Evolutionary conservation across 2,888 invertebrate genomes (phyloP).

Genomic region (Ophraella communa): DNA sequence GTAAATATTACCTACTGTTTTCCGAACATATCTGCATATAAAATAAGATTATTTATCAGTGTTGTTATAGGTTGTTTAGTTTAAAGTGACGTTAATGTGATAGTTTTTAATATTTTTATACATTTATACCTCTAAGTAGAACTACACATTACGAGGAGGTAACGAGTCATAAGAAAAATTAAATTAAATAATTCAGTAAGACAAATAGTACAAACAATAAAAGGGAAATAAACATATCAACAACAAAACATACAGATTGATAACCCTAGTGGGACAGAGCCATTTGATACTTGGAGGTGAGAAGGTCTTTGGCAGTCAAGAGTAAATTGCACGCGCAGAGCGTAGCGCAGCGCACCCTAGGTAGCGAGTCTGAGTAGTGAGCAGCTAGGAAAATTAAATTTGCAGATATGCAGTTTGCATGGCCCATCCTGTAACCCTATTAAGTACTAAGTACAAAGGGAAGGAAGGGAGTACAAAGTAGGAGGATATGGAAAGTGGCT

Average conservation of each 20-base stretch:
- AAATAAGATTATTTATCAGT: conserved; percentile 1
- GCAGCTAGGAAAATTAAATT: conserved; percentile 47
- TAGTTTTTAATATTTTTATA: background rate
- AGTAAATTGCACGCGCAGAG: conserved; percentile 47
- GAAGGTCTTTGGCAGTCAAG: conserved; percentile 59
- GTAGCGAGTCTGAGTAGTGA: conserved; percentile 49
- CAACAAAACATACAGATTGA: conserved; percentile 62
- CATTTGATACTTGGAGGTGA: conserved; percentile 67
- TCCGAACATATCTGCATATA: background rate
- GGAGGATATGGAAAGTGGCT: conserved; percentile 8
- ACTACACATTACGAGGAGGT: conserved; percentile 58
- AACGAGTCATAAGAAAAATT: conserved; percentile 54
- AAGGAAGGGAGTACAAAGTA: too few species aligned
- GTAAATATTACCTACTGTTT: background rate
- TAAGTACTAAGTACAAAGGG: conserved; percentile 34
- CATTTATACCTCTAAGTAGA: conserved; percentile 36
- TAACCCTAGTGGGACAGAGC: conserved; percentile 63
- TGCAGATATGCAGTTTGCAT: conserved; percentile 39
- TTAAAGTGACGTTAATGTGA: conserved; percentile 4
- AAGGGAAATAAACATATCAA: conserved; percentile 59
- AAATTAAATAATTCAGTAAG: conserved; percentile 32
- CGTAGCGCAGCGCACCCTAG: conserved; percentile 44
- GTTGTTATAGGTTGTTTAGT: conserved; percentile 26
- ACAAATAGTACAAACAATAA: conserved; percentile 53
- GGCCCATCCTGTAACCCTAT: conserved; percentile 43